Conservation (phyloP, 2,888 invertebrate genomes). For the Drosophila phalerata region DNA sequence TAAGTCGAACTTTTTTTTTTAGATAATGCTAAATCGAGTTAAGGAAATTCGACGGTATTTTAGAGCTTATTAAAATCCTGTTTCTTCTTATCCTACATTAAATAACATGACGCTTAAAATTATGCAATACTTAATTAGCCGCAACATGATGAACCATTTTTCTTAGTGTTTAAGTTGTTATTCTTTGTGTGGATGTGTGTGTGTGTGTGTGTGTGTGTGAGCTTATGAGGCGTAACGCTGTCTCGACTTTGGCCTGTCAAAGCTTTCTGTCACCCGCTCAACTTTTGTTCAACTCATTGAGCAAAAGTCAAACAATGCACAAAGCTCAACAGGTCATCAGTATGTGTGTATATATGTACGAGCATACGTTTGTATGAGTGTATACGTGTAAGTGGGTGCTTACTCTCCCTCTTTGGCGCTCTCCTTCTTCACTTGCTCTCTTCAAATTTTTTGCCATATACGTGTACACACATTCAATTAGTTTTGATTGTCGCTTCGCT, state of each 20-base stretch:
- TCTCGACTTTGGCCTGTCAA: constrained; percentile 29
- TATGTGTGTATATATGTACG: not conserved
- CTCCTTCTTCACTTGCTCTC: constrained; percentile 3
- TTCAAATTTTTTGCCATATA: constrained; percentile 34
- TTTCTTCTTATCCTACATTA: constrained; percentile 1
- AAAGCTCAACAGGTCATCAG: constrained; percentile 58
- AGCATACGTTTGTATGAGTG: constrained; percentile 10
- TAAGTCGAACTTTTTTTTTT: no score
- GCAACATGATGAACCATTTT: constrained; percentile 27
- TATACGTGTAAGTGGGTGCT: constrained; percentile 33
- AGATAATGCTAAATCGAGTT: no score
- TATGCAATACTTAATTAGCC: constrained; percentile 59
- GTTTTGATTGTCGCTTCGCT: constrained; percentile 73
- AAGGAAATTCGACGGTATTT: no score
- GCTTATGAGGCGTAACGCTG: constrained; percentile 41
- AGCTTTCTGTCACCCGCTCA: constrained; percentile 29
- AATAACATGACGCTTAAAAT: constrained; percentile 50
- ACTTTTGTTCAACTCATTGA: constrained; percentile 27
- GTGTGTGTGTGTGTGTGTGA: constrained; percentile 3
- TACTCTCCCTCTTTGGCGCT: constrained; percentile 1
- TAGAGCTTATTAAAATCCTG: not conserved
- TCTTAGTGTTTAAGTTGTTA: not conserved
- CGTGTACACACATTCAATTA: constrained; percentile 63
- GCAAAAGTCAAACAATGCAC: constrained; percentile 27
- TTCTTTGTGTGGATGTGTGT: not conserved